phyloP scores from a whole-genome alignment of 2,888 invertebrate species.

The Alentia gelatinosa region DNA sequence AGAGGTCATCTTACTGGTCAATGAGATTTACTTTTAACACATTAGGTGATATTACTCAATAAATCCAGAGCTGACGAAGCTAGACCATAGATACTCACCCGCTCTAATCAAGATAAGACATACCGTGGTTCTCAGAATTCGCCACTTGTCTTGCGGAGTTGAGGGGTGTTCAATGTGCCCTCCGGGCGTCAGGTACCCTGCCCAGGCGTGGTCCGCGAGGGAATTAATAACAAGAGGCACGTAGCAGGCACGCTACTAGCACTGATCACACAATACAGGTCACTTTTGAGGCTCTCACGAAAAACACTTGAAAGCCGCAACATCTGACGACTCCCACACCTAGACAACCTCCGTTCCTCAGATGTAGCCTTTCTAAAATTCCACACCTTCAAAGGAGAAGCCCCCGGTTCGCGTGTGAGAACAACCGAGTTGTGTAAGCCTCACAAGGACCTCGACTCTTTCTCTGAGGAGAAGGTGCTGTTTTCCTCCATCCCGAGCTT shows the following conservation, averaged over 20 bases:
- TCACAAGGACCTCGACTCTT: not conserved
- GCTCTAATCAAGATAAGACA: too few relatives aligned
- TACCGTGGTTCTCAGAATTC: not conserved
- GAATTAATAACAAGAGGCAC: not conserved
- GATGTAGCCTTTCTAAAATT: slow-evolving; percentile 16
- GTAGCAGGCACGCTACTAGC: not conserved
- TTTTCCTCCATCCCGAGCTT: not conserved
- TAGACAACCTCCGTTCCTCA: not conserved
- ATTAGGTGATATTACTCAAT: too few relatives aligned
- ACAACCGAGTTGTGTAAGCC: not conserved
- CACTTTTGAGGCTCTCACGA: not conserved
- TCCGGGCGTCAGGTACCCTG: not conserved
- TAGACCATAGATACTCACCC: too few relatives aligned
- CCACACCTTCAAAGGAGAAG: not conserved
- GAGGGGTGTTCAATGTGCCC: not conserved
- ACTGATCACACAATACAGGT: not conserved
- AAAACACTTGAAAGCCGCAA: slow-evolving; percentile 10
- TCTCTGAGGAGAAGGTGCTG: not conserved
- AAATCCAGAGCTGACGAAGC: too few relatives aligned
- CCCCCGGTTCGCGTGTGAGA: not conserved
- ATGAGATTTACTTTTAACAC: too few relatives aligned
- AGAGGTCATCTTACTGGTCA: too few relatives aligned
- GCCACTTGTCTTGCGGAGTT: not conserved
- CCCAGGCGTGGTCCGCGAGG: not conserved
- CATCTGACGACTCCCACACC: slow-evolving; percentile 26